phyloP scores from a whole-genome alignment of 2,888 invertebrate genomes.

The Nomada fucata region DNA sequence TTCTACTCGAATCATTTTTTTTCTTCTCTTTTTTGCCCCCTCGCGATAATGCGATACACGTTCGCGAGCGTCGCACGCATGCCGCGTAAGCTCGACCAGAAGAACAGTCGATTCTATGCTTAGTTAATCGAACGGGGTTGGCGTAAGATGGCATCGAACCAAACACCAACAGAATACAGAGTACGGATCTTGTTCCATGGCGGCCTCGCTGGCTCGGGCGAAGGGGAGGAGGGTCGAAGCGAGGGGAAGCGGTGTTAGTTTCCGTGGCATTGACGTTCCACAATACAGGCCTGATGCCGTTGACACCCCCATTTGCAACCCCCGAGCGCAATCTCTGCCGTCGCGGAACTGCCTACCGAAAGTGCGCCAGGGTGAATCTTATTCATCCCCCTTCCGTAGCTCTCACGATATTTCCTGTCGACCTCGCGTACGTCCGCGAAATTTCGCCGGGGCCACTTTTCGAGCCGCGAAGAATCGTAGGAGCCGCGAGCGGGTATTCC shows the following conservation, averaged over 20 bases:
- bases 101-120: slow-evolving; percentile 14
- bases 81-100: background rate
- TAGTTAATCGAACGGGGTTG: slow-evolving; percentile 57
- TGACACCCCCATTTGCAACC: slow-evolving; percentile 79
- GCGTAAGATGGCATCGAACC: slow-evolving; percentile 68
- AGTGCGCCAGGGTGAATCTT: slow-evolving; percentile 74
- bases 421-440: slow-evolving; percentile 32
- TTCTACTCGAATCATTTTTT: background rate
- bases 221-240: slow-evolving; percentile 53
- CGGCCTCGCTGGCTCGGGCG: slow-evolving; percentile 41
- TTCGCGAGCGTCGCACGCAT: background rate
- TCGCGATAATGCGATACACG: background rate
- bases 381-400: slow-evolving; percentile 74
- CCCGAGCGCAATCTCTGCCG: slow-evolving; percentile 70
- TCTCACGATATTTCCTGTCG: slow-evolving; percentile 70
- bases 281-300: slow-evolving; percentile 82
- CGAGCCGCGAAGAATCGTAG: background rate
- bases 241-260: slow-evolving; percentile 80
- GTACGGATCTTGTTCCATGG: slow-evolving; percentile 63
- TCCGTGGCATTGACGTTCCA: slow-evolving; percentile 83
- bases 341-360: slow-evolving; percentile 62
- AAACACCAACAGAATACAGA: slow-evolving; percentile 62
- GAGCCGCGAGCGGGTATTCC: background rate
- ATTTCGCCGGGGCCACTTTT: slow-evolving; percentile 1
- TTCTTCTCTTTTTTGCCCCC: background rate